phyloP scores from a whole-genome alignment of 2,113 vertebrate genomes.

The Eulemur macaco region DNA sequence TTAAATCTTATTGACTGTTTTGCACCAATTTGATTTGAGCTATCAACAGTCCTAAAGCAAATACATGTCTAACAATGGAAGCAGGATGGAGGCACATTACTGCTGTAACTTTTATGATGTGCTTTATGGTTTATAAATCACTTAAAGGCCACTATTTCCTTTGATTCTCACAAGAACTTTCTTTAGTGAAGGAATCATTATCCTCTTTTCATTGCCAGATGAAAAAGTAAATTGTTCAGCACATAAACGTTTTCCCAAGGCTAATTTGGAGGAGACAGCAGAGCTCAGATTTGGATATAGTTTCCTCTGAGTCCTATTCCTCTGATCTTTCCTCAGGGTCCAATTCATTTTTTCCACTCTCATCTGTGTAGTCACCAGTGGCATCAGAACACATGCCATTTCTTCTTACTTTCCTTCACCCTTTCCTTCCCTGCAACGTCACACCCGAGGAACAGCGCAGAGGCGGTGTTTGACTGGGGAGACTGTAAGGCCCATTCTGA shows the following conservation, averaged over 20 bases:
- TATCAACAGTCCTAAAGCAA: not conserved
- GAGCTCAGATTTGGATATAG: not conserved
- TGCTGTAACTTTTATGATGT: not conserved
- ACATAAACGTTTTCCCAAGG: not conserved
- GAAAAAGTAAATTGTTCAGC: not conserved
- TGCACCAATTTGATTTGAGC: not conserved
- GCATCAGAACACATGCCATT: not conserved
- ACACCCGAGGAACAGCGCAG: slow-evolving; percentile 69
- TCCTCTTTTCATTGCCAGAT: not conserved
- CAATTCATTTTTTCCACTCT: not conserved
- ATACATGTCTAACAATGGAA: not conserved
- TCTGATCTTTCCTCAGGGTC: not conserved
- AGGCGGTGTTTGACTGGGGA: slow-evolving; percentile 83
- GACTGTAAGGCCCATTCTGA: not conserved
- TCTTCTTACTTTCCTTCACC: not conserved
- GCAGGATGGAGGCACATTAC: not conserved
- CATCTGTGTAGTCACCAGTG: not conserved
- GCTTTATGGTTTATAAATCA: not conserved
- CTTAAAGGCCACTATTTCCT: not conserved
- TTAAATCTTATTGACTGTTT: not conserved
- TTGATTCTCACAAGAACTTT: not conserved
- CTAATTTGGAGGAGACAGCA: not conserved
- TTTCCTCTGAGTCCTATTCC: not conserved
- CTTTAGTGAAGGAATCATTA: not conserved
- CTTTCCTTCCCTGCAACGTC: not conserved